Evolutionary conservation across 2,888 invertebrate genomes (phyloP).

Genomic region (Odiellus spinosus): DNA sequence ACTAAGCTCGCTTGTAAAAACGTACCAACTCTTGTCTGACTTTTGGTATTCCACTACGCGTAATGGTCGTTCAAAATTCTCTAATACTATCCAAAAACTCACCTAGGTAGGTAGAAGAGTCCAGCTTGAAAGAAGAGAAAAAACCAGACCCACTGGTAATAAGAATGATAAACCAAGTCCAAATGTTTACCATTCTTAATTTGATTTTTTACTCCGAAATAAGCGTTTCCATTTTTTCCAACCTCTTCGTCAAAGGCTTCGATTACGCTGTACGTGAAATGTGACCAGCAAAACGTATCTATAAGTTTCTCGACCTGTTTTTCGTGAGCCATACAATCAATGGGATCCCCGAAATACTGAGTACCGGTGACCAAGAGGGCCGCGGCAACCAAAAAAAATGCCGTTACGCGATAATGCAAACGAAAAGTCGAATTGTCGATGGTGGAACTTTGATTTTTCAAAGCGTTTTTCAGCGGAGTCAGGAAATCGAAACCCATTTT

Average conservation of each 20-base stretch:
- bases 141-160: slow-evolving; percentile 22
- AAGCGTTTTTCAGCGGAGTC: slow-evolving; percentile 48
- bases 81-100: no score
- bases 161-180: slow-evolving; percentile 18
- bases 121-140: slow-evolving; percentile 21
- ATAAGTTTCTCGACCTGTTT: slow-evolving; percentile 58
- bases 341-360: slow-evolving; percentile 19
- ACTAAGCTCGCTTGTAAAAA: no score
- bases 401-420: slow-evolving; percentile 81
- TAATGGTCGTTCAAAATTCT: no score
- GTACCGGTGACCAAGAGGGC: slow-evolving; percentile 14
- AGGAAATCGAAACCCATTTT: no score
- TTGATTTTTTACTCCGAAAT: slow-evolving; percentile 51
- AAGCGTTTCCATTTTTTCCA: slow-evolving; percentile 47
- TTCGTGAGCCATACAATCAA: slow-evolving; percentile 24
- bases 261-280: slow-evolving; percentile 81
- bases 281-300: slow-evolving; percentile 82
- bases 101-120: slow-evolving; percentile 21
- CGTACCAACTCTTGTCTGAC: no score
- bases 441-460: slow-evolving; percentile 70
- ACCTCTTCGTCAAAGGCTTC: slow-evolving; percentile 18
- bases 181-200: slow-evolving; percentile 7
- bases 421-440: slow-evolving; percentile 89
- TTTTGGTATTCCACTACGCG: no score
- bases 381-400: slow-evolving; percentile 49